These are phyloP conservation scores for Hiodon tergisus DNA, from an alignment of 2,113 vertebrate genomes.

Conservation along the genomic window DNA sequence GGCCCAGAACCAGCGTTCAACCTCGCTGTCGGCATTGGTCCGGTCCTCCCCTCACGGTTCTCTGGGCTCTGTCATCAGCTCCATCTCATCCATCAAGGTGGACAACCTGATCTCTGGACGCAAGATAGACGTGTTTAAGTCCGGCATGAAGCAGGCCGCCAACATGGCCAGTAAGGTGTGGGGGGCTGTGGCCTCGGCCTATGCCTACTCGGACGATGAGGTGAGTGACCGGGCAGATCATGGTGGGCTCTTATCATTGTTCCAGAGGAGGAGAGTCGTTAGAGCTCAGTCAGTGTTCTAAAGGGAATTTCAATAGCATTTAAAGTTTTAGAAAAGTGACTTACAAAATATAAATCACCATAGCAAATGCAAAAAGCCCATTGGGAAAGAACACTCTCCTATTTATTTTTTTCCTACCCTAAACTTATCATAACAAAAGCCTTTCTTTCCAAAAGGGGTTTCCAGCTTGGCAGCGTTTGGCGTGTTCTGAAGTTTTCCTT, in stretches of 20 bases:
- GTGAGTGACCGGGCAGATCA: constrained; percentile 43
- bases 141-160: constrained; percentile 90
- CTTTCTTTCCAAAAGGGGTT: too few relatives aligned
- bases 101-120: constrained; percentile 85
- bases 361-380: too few relatives aligned
- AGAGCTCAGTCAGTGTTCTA: too few relatives aligned
- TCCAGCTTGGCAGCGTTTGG: not conserved
- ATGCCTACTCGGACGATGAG: constrained; percentile 88
- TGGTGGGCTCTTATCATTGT: not conserved
- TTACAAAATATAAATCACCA: too few relatives aligned
- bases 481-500: not conserved
- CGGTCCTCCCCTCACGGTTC: constrained; percentile 80
- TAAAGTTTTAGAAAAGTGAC: too few relatives aligned
- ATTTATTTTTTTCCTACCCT: too few relatives aligned
- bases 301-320: too few relatives aligned
- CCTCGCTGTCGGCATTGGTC: constrained; percentile 76
- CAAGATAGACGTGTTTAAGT: constrained; percentile 89
- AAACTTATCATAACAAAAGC: not conserved
- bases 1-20: constrained; percentile 63
- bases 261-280: too few relatives aligned
- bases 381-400: too few relatives aligned
- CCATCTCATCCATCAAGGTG: constrained; percentile 85
- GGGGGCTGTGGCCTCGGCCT: constrained; percentile 82
- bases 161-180: constrained; percentile 93
- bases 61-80: constrained; percentile 83